These are phyloP conservation scores for Ceratitis capitata DNA, from an alignment of 1,140 invertebrate species.

Conservation along the genomic window DNA sequence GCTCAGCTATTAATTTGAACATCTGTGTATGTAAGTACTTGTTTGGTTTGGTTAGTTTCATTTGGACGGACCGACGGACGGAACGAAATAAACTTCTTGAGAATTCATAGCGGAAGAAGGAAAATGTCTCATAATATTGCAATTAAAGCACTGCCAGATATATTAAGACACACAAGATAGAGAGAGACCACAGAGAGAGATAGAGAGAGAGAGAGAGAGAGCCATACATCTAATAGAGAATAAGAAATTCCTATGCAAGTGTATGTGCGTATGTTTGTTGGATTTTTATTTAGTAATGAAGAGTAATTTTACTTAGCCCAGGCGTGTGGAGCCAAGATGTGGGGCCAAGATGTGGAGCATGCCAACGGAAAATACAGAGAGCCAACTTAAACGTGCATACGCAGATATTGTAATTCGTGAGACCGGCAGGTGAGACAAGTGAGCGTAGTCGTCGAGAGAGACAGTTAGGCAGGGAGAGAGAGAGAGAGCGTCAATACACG, in stretches of 20 bases:
- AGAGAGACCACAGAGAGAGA: too few relatives aligned
- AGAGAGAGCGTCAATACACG: background rate
- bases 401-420: background rate
- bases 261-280: background rate
- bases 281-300: background rate
- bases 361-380: background rate
- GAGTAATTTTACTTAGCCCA: background rate
- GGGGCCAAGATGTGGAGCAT: background rate
- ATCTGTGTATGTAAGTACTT: background rate
- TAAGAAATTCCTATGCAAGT: background rate
- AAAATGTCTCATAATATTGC: slow-evolving; percentile 19
- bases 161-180: too few relatives aligned
- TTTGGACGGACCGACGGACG: background rate
- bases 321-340: background rate
- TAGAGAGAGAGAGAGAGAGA: background rate
- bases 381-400: background rate
- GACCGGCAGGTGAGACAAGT: background rate
- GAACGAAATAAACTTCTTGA: slow-evolving; percentile 10
- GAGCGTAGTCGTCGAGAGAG: background rate
- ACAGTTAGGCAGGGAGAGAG: background rate
- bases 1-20: background rate
- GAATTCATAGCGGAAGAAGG: slow-evolving; percentile 23
- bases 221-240: background rate
- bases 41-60: slow-evolving; percentile 1
- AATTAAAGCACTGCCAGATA: background rate